Percentiles rank a stretch among this genome's conserved stretches.
Evolutionary conservation across 2,797 vertebrate species (phyloP).

Genomic region (Eurystomus glaucurus): DNA sequence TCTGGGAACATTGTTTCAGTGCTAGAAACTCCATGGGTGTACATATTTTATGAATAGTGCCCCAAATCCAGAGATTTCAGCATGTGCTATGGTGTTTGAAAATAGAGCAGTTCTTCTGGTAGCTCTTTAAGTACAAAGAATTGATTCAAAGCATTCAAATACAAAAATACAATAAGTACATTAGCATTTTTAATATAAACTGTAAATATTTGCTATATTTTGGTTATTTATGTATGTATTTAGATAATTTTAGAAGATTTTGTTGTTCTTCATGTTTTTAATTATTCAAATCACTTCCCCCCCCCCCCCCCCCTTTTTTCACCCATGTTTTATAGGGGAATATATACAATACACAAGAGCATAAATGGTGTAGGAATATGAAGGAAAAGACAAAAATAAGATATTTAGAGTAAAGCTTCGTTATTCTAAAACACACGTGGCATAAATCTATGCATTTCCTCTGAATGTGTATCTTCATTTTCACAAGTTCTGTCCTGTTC

Average conservation of each 20-base stretch:
- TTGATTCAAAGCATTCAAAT: background rate
- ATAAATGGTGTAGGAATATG: background rate
- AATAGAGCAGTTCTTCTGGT: background rate
- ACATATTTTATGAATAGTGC: background rate
- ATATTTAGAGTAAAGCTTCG: background rate
- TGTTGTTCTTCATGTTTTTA: background rate
- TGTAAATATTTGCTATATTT: background rate
- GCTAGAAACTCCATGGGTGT: background rate
- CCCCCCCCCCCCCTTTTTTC: accelerated
- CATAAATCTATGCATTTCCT: accelerated
- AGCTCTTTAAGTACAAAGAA: background rate
- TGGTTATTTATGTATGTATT: background rate
- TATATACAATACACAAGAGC: accelerated
- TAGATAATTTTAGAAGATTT: too few species aligned
- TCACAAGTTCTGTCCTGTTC: background rate
- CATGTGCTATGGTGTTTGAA: background rate
- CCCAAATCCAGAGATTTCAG: background rate
- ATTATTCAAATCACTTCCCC: background rate
- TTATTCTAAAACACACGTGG: background rate
- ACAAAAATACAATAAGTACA: accelerated
- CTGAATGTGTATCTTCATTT: background rate
- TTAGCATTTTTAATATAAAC: background rate
- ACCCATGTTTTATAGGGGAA: background rate
- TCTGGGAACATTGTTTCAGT: background rate
- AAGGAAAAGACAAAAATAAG: background rate